phyloP scores from a whole-genome alignment of 2,888 invertebrate species.

The Scaptomyza parva region DNA sequence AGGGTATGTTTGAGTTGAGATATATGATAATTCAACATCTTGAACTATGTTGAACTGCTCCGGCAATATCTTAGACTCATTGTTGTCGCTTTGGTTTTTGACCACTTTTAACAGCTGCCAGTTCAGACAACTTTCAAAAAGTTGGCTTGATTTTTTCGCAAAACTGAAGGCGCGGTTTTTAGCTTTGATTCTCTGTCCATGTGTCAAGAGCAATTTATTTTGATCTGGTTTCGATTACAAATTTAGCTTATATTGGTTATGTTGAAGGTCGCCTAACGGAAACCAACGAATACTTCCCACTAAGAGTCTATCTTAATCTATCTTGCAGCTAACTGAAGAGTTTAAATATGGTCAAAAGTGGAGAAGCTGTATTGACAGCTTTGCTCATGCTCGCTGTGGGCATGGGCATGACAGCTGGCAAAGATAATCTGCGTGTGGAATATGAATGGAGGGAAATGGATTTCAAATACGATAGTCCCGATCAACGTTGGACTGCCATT shows the following conservation, averaged over 20 bases:
- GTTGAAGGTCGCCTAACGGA: slow-evolving; percentile 46
- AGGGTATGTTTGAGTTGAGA: background rate
- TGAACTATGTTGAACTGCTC: background rate
- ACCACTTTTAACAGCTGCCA: slow-evolving; percentile 32
- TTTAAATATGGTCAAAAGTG: slow-evolving; percentile 38
- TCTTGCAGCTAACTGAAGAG: slow-evolving; percentile 28
- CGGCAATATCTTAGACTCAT: slow-evolving; percentile 15
- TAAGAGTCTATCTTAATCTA: slow-evolving; percentile 6
- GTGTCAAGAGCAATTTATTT: slow-evolving; percentile 33
- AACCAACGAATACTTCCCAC: slow-evolving; percentile 1
- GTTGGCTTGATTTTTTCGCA: slow-evolving; percentile 1
- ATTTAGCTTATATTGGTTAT: slow-evolving; percentile 39
- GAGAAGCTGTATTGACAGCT: slow-evolving; percentile 39
- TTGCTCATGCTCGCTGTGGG: slow-evolving; percentile 48
- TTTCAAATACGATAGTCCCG: slow-evolving; percentile 87
- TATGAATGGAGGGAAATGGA: slow-evolving; percentile 91
- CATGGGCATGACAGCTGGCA: slow-evolving; percentile 76
- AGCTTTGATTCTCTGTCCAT: slow-evolving; percentile 22
- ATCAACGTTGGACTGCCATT: slow-evolving; percentile 87
- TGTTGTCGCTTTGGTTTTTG: slow-evolving; percentile 25
- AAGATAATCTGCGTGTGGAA: slow-evolving; percentile 89
- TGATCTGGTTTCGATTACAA: slow-evolving; percentile 13
- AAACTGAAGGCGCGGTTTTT: slow-evolving; percentile 24
- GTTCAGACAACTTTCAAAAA: slow-evolving; percentile 70
- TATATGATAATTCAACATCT: slow-evolving; percentile 1